Base-by-base conservation (phyloP, 2,113 vertebrate species). In the Albula glossodonta region DNA sequence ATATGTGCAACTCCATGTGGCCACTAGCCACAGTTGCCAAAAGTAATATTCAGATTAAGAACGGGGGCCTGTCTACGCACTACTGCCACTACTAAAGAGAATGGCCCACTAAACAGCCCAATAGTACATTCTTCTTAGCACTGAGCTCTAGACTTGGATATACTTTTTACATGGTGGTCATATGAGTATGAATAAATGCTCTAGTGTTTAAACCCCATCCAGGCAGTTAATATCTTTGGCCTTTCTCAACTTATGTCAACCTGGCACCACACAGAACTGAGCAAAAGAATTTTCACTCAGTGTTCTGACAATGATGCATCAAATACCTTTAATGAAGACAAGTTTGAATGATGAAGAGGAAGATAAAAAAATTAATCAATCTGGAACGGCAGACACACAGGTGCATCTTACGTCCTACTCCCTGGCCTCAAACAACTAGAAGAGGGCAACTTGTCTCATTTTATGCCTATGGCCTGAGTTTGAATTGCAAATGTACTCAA, bases 401-500 rank as follows among this genome's bases (percentile, higher is more conserved):
- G 19, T 17, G 17, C 63, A n/a, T 70, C 63, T 15, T 60, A 60
- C 10, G 3, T 70, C 53, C 13, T 70, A n/a, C 63, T 70, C 63
- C 17, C 63, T 7, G 19, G 7, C 19, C 19, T n/a, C 19, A 70
- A 41, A 41, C 31, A 41, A n/a, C 63, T 22, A 70, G 63, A 1
- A 80, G 78, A 49, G 25, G 78, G 41, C 48, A 80, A 15, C 41
- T 5, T 50, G 41, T 80, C 77, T 78, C 77, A 5, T 17, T 22
- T 80, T 80, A 5, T 17, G 49, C 49, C 25, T 80, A 53, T 19
- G 52, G 51, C 49, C 50, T 51, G 53, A 17, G 15, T 81, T 81
- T 81, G 80, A 81, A 81, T 81, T 81, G 80, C 80, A 81, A 81
- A 81, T 81, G 7, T 52, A 81, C 51, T 52, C 80, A 81, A 81